Evolutionary conservation across 2,113 vertebrate species (phyloP).

Genomic region (Talpa occidentalis): DNA sequence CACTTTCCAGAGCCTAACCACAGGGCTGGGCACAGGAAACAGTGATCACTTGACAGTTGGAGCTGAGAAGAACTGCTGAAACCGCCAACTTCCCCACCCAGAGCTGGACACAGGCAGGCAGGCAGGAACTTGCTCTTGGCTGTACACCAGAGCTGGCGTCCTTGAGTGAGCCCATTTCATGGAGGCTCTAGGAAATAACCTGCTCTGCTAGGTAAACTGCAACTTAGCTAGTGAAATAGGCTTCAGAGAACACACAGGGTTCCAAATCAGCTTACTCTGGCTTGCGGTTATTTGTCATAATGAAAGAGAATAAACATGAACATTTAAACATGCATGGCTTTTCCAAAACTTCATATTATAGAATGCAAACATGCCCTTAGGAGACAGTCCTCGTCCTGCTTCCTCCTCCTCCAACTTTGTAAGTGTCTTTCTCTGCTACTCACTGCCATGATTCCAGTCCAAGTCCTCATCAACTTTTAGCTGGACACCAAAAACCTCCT

Average conservation of each 20-base stretch:
- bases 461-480: accelerated
- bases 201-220: not conserved
- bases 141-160: not conserved
- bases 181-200: constrained; percentile 51
- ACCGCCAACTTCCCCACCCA: constrained; percentile 64
- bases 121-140: not conserved
- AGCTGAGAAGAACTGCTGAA: constrained; percentile 63
- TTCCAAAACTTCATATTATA: not conserved
- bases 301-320: not conserved
- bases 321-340: not conserved
- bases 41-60: constrained; percentile 42
- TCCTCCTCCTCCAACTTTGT: not conserved
- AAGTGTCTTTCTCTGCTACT: not conserved
- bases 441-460: not conserved
- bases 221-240: not conserved
- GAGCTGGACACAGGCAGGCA: not conserved
- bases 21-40: constrained; percentile 81
- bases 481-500: not conserved
- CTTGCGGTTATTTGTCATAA: not conserved
- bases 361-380: not conserved
- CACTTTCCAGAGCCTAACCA: constrained; percentile 37
- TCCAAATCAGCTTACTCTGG: not conserved
- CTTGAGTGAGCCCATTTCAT: constrained; percentile 38
- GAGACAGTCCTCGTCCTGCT: not conserved
- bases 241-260: not conserved